phyloP scores from a whole-genome alignment of 2,113 vertebrate species.

The Zapus hudsonius region DNA sequence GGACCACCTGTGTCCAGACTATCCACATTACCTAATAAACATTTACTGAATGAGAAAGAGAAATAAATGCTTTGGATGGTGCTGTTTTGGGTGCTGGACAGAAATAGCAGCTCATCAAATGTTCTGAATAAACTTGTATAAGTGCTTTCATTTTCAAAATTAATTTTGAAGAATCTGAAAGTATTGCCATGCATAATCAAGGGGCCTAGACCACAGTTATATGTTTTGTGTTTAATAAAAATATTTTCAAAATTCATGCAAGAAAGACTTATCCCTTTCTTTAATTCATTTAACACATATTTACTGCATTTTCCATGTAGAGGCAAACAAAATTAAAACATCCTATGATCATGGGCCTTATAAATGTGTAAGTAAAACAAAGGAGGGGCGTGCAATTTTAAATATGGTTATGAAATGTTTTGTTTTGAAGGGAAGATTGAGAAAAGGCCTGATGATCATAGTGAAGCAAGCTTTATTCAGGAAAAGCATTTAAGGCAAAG shows the following conservation, averaged over 20 bases:
- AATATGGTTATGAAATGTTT: not conserved
- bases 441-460: not conserved
- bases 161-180: conserved; percentile 75
- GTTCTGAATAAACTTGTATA: conserved; percentile 50
- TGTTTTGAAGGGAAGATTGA: conserved; percentile 29
- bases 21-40: conserved; percentile 62
- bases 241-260: conserved; percentile 34
- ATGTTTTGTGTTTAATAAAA: conserved; percentile 71
- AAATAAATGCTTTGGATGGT: conserved; percentile 64
- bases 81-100: conserved; percentile 64
- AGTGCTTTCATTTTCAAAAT: conserved; percentile 70
- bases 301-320: not conserved
- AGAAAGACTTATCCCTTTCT: conserved; percentile 38
- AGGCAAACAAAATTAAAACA: not conserved
- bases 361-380: conserved; percentile 37
- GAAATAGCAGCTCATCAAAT: conserved; percentile 68
- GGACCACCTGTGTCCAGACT: not conserved
- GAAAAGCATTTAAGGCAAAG: not conserved
- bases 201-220: conserved; percentile 55
- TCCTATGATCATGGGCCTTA: not conserved
- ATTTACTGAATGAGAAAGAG: conserved; percentile 57
- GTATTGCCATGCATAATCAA: conserved; percentile 74
- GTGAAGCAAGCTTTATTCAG: not conserved
- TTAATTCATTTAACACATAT: conserved; percentile 54
- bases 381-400: not conserved